Evolutionary conservation across 2,888 invertebrate genomes (phyloP), one percentile per base, ranked within the genome.

Genomic region (Papilio elwesi): DNA sequence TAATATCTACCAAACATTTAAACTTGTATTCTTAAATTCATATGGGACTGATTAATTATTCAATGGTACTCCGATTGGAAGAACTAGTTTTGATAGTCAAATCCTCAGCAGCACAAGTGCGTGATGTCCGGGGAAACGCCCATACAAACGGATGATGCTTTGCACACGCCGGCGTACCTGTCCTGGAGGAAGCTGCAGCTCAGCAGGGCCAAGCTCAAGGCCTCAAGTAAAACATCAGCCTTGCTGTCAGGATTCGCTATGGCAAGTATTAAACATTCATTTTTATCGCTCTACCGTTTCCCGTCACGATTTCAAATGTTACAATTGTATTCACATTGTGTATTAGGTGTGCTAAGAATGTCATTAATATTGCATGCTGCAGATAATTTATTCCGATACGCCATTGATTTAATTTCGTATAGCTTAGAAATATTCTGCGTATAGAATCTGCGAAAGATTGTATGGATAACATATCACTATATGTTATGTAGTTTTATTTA

Each of bases 181-280:
- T 97, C 97, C 57, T 98, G 98, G 98, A 95, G 98, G 80, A 98
- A 98, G 87, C 93, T 99, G 49, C 99, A 99, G 87, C 95, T 99
- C 71, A 98, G 98, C 86, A 95, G 98, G 77, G 99, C 99, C 70
- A 99, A 99, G 92, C 95, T 99, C 81, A 99, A 99, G 92, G 99
- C 99, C 0, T 98, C 98, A 68, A 99, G 98, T 90, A 97, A 99
- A 89, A 99, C 99, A 0, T 99, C 99, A 0, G 99, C 99, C 0
- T 94, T 99, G 9, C 95, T 99, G 57, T 98, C 98, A 38, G 99
- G 99, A 76, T 99, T 99, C 88, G 99, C 99, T 55, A 99, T 99
- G 99, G 99, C 98, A 91, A 90, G 93, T 87, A 51, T 55, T 48
- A 59, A 49, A 57, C 43, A 64, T 57, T 64, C 11, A 59, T 10